Evolutionary conservation across 1,140 invertebrate species (phyloP).

Genomic region (Andricus grossulariae): DNA sequence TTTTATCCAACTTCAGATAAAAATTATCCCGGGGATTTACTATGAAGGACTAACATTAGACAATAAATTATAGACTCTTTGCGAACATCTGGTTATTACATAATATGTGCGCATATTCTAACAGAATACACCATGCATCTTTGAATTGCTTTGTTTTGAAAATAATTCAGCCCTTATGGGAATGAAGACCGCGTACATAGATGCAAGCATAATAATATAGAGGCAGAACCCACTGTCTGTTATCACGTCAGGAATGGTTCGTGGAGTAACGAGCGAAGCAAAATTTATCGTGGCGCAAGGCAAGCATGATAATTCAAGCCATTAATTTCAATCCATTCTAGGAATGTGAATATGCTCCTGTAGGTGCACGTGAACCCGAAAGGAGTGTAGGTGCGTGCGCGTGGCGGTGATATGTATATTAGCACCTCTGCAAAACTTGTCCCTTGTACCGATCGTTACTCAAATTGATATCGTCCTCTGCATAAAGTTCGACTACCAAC

Average conservation of each 20-base stretch:
- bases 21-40: too few relatives aligned
- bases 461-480: conserved; percentile 56
- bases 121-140: too few relatives aligned
- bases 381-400: conserved; percentile 7
- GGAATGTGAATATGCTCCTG: conserved; percentile 25
- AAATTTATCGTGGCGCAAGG: conserved; percentile 22
- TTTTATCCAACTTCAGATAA: too few relatives aligned
- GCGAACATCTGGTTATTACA: too few relatives aligned
- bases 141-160: too few relatives aligned
- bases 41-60: too few relatives aligned
- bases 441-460: conserved; percentile 54
- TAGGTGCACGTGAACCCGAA: not conserved
- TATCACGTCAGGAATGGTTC: conserved; percentile 29
- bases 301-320: conserved; percentile 29
- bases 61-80: too few relatives aligned
- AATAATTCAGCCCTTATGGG: conserved; percentile 2
- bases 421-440: conserved; percentile 49
- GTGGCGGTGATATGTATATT: conserved; percentile 41
- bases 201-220: conserved; percentile 7
- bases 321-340: conserved; percentile 29
- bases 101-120: too few relatives aligned
- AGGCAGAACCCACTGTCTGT: conserved; percentile 14
- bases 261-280: conserved; percentile 21
- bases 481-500: conserved; percentile 48
- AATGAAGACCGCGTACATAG: not conserved